Percentiles rank a stretch among this genome's conserved stretches.
These are phyloP conservation scores for Carabus problematicus DNA, from an alignment of 2,888 invertebrate species.

Conservation along the genomic window DNA sequence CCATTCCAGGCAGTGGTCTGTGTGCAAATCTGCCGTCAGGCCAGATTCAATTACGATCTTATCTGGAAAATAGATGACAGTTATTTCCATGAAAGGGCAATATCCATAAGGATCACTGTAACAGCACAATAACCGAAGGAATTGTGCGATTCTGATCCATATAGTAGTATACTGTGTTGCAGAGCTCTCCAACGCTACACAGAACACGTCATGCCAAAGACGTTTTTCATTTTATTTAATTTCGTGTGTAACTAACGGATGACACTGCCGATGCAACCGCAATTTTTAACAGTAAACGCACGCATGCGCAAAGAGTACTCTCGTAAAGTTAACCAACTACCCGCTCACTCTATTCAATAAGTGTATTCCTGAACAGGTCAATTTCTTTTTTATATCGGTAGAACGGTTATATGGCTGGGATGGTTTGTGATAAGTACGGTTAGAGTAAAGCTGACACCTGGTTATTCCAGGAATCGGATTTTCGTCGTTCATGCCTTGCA, in stretches of 20 bases:
- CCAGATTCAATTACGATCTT: constrained; percentile 62
- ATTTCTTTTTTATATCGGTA: too few relatives aligned
- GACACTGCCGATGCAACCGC: constrained; percentile 47
- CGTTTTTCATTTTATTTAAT: constrained; percentile 57
- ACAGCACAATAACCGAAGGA: constrained; percentile 46
- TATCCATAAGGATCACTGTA: constrained; percentile 56
- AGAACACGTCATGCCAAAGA: constrained; percentile 52
- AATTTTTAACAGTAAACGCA: too few relatives aligned
- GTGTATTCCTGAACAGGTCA: too few relatives aligned
- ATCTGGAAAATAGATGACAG: constrained; percentile 63
- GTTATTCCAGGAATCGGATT: too few relatives aligned
- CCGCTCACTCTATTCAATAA: too few relatives aligned
- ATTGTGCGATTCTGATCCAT: constrained; percentile 51
- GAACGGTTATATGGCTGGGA: too few relatives aligned
- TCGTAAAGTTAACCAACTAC: too few relatives aligned
- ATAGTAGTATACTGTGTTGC: constrained; percentile 39
- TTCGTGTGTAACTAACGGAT: constrained; percentile 54
- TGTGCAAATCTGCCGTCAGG: constrained; percentile 62
- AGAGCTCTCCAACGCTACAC: neutral
- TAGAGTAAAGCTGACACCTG: too few relatives aligned
- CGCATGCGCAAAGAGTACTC: too few relatives aligned
- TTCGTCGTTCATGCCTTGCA: too few relatives aligned
- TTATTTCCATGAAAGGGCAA: constrained; percentile 61
- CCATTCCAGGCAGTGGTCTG: constrained; percentile 54
- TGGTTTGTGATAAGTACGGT: too few relatives aligned